A percentile compares a stretch with the other conserved stretches of the same genome.
phyloP scores from a whole-genome alignment of 2,888 invertebrate genomes.

The Tenthredo notha region DNA sequence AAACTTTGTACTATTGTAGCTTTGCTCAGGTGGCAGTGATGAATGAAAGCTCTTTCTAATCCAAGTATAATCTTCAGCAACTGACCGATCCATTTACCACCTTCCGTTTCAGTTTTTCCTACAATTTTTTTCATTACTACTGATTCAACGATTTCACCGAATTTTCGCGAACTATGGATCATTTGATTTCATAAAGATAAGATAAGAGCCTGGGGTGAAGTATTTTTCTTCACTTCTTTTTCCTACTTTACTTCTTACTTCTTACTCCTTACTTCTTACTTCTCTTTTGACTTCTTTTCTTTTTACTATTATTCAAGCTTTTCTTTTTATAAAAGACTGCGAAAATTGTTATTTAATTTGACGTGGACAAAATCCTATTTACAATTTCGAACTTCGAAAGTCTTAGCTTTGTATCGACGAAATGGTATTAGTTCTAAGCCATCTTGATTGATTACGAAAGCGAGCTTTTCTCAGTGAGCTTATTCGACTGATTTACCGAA shows the following conservation, averaged over 20 bases:
- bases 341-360: not conserved
- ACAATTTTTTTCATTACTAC: not conserved
- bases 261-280: not conserved
- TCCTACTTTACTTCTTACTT: no score
- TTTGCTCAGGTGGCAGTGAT: constrained; percentile 37
- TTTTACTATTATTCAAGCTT: not conserved
- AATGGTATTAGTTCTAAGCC: constrained; percentile 37
- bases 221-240: not conserved
- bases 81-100: constrained; percentile 36
- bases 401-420: constrained; percentile 11
- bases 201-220: not conserved
- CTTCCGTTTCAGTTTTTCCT: constrained; percentile 20
- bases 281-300: not conserved
- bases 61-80: constrained; percentile 37
- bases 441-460: constrained; percentile 41
- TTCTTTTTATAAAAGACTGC: not conserved
- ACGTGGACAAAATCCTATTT: not conserved
- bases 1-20: constrained; percentile 36
- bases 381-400: constrained; percentile 8
- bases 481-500: constrained; percentile 39
- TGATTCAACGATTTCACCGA: not conserved
- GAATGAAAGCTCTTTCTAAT: constrained; percentile 39
- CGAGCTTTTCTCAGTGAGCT: not conserved
- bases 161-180: not conserved
- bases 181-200: not conserved